These are phyloP conservation scores for Galaxias olidus DNA, from an alignment of 2,797 vertebrate species.

Conservation along the genomic window DNA sequence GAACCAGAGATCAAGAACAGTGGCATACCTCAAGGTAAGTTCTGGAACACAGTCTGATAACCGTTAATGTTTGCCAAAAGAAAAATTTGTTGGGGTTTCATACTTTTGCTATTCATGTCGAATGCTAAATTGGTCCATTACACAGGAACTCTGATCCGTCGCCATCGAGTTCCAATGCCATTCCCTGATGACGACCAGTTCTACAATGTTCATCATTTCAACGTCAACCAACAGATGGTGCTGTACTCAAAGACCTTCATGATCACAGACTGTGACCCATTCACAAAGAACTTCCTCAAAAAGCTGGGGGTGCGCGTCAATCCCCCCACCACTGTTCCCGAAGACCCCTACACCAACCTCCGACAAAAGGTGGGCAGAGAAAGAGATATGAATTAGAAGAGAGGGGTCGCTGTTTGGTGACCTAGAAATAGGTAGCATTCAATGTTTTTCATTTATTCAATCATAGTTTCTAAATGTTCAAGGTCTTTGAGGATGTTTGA, in stretches of 20 bases:
- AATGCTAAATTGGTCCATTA: constrained; percentile 15
- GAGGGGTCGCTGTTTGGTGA: no score
- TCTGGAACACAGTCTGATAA: no score
- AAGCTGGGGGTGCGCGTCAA: constrained; percentile 83
- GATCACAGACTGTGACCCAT: constrained; percentile 84
- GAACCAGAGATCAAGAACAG: constrained; percentile 86
- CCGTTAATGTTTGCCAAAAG: not conserved
- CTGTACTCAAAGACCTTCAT: constrained; percentile 83
- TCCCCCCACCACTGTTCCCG: constrained; percentile 61
- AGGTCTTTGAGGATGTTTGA: not conserved
- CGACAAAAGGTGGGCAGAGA: constrained; percentile 74
- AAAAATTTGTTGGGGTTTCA: not conserved
- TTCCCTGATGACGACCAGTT: constrained; percentile 82
- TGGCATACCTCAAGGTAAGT: constrained; percentile 86
- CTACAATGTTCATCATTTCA: constrained; percentile 86
- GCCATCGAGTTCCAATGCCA: constrained; percentile 86
- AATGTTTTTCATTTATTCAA: no score
- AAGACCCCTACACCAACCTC: constrained; percentile 80
- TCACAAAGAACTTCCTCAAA: constrained; percentile 84
- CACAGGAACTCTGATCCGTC: constrained; percentile 82
- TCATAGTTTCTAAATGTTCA: no score
- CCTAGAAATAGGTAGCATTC: no score
- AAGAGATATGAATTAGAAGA: no score
- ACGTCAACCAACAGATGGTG: constrained; percentile 81
- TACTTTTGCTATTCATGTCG: not conserved